Evolutionary conservation across 2,888 invertebrate species (phyloP).

Genomic region (Sinotaia quadrata): DNA sequence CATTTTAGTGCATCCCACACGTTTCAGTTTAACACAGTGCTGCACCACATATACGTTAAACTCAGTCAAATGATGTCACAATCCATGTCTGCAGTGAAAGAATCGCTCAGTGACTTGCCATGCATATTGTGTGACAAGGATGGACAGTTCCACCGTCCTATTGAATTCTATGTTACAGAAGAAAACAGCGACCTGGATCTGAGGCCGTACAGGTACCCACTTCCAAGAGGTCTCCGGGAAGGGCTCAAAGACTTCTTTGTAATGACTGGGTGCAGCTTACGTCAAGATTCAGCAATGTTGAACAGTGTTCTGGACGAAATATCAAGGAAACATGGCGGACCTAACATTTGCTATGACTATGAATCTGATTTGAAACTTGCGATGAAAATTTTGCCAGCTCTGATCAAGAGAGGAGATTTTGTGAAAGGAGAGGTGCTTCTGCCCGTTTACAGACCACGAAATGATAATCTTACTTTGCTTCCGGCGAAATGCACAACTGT

Average conservation of each 20-base stretch:
- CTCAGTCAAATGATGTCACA: neutral
- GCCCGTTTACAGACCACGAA: neutral
- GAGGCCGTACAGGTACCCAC: neutral
- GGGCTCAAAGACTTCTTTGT: constrained; percentile 6
- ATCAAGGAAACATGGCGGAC: neutral
- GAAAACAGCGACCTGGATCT: neutral
- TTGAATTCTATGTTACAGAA: constrained; percentile 4
- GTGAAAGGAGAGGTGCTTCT: neutral
- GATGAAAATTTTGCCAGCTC: neutral
- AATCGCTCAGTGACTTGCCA: neutral
- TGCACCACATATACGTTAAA: constrained; percentile 1
- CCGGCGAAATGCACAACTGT: constrained; percentile 1
- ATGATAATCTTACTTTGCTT: neutral
- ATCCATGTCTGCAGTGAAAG: neutral
- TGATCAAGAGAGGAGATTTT: neutral
- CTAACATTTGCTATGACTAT: neutral
- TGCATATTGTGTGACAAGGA: neutral
- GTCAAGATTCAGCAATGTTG: neutral
- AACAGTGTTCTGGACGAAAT: constrained; percentile 5
- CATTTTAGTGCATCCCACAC: neutral
- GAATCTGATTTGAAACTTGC: neutral
- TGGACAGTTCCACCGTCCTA: neutral
- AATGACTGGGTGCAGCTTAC: neutral
- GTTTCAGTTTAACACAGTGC: neutral
- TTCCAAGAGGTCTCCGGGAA: constrained; percentile 5